Evolutionary conservation across 2,113 vertebrate genomes (phyloP).

Genomic region (Megaceryle torquata): DNA sequence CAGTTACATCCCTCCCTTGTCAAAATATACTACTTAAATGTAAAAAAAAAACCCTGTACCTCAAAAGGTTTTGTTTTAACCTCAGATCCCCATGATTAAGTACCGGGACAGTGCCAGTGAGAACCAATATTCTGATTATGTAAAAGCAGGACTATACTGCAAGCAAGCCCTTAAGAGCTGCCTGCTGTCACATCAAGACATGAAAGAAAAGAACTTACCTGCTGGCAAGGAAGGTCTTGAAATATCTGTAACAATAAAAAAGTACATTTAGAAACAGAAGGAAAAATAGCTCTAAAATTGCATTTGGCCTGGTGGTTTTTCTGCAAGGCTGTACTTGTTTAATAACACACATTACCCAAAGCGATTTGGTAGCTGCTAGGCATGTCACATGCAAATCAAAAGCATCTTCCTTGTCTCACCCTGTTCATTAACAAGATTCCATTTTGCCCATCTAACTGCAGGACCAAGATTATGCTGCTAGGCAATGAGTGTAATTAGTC

Average conservation of each 20-base stretch:
- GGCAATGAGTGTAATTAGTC: not conserved
- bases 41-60: not conserved
- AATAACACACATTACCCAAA: not conserved
- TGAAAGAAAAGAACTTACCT: constrained; percentile 74
- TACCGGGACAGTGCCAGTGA: not conserved
- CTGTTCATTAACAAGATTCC: not conserved
- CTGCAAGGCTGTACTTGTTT: constrained; percentile 12
- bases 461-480: not conserved
- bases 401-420: not conserved
- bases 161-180: not conserved
- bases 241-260: constrained; percentile 83
- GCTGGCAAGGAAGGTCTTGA: constrained; percentile 84
- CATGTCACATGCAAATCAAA: not conserved
- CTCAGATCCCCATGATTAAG: not conserved
- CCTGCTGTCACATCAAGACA: not conserved
- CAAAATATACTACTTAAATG: not conserved
- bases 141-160: not conserved
- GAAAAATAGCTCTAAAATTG: not conserved
- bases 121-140: not conserved
- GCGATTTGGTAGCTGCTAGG: not conserved
- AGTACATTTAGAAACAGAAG: constrained; percentile 21
- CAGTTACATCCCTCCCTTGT: not conserved
- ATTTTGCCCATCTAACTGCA: not conserved
- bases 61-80: constrained; percentile 8
- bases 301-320: not conserved